Evolutionary conservation across 92 coral and sea anemone species (phyloP), one percentile per base, ranked within the genome.

Genomic region (Desmophyllum pertusum): DNA sequence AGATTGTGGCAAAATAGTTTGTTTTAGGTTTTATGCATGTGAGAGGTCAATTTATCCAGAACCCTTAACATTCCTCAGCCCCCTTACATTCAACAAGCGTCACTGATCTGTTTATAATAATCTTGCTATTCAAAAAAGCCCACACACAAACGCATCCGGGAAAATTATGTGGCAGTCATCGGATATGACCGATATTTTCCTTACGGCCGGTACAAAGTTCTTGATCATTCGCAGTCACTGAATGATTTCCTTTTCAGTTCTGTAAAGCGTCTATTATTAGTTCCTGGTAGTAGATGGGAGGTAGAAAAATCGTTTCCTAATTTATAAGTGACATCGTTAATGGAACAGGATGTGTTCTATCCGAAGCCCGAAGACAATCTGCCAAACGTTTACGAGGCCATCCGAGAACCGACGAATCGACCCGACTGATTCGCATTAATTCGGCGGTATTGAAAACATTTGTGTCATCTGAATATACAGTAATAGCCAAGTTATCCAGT

Each of bases 181-280:
- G 75, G 75, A 70, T 70, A 41, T 41, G 51, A 41, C 40, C 51
- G 75, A 41, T 41, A 41, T 72, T 42, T 59, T 59, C 65, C 65
- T 7, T 59, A 10, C 35, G 18, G 21, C 31, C 17, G 17, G 65
- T 59, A 25, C 35, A 8, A 19, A 59, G 35, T 59, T 27, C 35
- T 23, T 10, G 5, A 68, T 4, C 52, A 4, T 9, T 13, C 30
- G 65, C 0, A 59, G 3, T 21, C 15, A 15, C 1, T 2, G 7
- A 5, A 2, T 55, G 31, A n/a, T 18, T 18, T 55, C 63, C 1
- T 55, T 55, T 55, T 30, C n/a, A n/a, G n/a, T n/a, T n/a, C 27
- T 55, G 3, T 10, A 7, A 59, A 59, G 65, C 25, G 59, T 42
- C 21, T 46, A 42, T 43, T 72, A 14, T 29, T 59, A 59, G 35